phyloP scores from a whole-genome alignment of 2,888 invertebrate species.

The Calameuta filiformis region DNA sequence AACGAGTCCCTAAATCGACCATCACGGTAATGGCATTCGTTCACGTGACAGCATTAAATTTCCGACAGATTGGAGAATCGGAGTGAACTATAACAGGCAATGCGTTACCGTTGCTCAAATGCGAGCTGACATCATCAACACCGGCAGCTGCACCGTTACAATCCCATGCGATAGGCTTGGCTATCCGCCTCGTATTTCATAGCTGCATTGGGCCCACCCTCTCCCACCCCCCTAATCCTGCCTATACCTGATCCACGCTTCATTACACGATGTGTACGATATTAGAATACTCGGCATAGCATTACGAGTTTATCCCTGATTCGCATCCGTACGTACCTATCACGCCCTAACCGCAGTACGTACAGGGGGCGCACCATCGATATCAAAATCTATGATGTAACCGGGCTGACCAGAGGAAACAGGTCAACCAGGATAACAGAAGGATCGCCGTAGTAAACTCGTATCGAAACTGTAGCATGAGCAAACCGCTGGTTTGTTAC shows the following conservation, averaged over 20 bases:
- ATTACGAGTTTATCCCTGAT: slow-evolving; percentile 37
- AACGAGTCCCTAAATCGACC: background rate
- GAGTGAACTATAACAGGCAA: background rate
- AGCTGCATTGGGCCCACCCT: background rate
- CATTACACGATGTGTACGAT: slow-evolving; percentile 52
- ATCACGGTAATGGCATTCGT: background rate
- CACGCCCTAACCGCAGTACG: slow-evolving; percentile 20
- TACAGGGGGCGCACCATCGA: slow-evolving; percentile 44
- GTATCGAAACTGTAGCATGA: background rate
- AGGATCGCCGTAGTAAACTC: background rate
- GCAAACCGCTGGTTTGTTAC: background rate
- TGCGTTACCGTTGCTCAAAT: background rate
- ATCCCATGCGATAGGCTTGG: background rate
- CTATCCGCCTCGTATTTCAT: background rate
- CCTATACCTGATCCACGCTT: slow-evolving; percentile 50
- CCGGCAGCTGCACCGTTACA: background rate
- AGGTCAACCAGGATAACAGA: background rate
- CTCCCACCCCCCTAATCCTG: background rate
- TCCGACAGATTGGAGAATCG: background rate
- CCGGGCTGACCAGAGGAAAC: slow-evolving; percentile 7
- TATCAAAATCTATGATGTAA: slow-evolving; percentile 48
- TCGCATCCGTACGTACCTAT: slow-evolving; percentile 29
- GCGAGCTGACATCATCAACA: background rate
- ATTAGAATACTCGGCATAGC: slow-evolving; percentile 58
- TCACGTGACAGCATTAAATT: background rate